phyloP scores from a whole-genome alignment of 2,888 invertebrate genomes.

The Tromatobia lineatoria region DNA sequence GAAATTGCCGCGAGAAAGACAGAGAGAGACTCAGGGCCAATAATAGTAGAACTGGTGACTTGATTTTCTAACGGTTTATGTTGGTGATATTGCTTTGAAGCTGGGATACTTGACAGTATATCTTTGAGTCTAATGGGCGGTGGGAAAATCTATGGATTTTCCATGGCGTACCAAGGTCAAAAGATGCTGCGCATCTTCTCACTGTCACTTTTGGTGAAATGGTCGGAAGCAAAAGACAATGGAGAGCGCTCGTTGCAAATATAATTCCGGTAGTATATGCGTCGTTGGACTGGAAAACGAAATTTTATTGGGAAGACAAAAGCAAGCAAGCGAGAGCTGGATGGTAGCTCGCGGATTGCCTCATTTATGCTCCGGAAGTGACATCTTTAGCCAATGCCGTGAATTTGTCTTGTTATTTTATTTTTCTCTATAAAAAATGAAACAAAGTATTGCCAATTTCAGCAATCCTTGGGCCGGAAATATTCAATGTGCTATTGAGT shows the following conservation, averaged over 20 bases:
- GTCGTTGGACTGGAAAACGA: not conserved
- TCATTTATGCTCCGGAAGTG: constrained; percentile 40
- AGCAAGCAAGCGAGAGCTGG: too few relatives aligned
- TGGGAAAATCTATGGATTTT: too few relatives aligned
- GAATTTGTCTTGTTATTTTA: too few relatives aligned
- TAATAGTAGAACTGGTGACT: not conserved
- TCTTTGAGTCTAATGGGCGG: too few relatives aligned
- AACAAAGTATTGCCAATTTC: too few relatives aligned
- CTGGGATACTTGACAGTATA: not conserved
- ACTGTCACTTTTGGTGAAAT: not conserved
- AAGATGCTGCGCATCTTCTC: not conserved
- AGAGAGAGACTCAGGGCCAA: too few relatives aligned
- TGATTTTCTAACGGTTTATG: constrained; percentile 15
- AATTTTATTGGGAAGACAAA: constrained; percentile 28
- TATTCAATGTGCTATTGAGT: too few relatives aligned
- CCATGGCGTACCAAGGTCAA: not conserved
- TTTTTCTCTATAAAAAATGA: too few relatives aligned
- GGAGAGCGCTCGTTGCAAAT: constrained; percentile 16
- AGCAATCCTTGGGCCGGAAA: too few relatives aligned
- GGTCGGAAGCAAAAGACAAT: constrained; percentile 18
- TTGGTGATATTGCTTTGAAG: not conserved
- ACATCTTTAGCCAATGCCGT: too few relatives aligned
- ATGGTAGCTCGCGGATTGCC: not conserved
- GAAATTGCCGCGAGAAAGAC: not conserved
- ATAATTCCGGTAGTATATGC: constrained; percentile 10